These are phyloP conservation scores for Cydia fagiglandana DNA, from an alignment of 1,140 invertebrate species.

Conservation along the genomic window DNA sequence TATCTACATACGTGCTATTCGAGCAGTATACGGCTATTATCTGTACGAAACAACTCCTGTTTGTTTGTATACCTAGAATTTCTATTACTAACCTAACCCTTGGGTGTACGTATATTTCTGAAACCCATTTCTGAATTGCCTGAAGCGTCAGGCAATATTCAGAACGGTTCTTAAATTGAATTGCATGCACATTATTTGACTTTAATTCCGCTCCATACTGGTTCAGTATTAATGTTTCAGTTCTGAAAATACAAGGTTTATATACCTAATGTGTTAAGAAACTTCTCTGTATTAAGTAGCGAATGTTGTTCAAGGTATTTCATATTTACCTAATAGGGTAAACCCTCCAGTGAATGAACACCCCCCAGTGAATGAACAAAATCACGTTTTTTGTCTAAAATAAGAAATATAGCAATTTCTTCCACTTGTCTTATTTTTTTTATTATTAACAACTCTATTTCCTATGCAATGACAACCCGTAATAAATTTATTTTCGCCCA, in stretches of 20 bases:
- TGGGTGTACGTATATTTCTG: neutral
- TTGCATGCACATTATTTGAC: neutral
- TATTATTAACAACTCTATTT: no score
- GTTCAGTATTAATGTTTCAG: neutral
- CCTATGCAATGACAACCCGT: no score
- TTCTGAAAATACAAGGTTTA: neutral
- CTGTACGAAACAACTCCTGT: no score
- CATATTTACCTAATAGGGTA: no score
- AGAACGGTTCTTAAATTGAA: slow-evolving; percentile 2
- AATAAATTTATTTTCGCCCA: no score
- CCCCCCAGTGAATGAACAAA: no score
- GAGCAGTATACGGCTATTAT: no score
- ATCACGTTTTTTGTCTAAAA: no score
- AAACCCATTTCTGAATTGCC: neutral
- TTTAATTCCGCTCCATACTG: neutral
- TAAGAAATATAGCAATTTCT: no score
- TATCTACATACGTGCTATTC: no score
- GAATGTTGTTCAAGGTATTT: slow-evolving; percentile 1
- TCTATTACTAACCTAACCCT: neutral
- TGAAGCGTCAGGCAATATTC: neutral
- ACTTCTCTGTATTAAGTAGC: neutral
- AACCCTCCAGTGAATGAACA: no score
- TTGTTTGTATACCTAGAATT: neutral
- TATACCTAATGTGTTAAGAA: neutral
- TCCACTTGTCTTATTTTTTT: no score